Evolutionary conservation across 2,113 vertebrate species (phyloP).

Genomic region (Rhodinocichla rosea): DNA sequence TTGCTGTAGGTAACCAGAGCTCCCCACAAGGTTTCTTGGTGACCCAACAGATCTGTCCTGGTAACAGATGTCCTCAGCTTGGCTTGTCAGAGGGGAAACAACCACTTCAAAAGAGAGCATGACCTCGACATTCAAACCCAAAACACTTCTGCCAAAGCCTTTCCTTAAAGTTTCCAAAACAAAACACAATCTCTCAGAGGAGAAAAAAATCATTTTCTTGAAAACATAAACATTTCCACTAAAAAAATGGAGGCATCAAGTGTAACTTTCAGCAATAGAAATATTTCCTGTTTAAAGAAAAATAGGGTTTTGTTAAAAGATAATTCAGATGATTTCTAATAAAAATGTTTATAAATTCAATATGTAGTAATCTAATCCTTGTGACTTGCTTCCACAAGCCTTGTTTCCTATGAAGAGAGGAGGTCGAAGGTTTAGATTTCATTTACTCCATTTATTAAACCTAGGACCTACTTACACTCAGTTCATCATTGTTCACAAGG

Average conservation of each 20-base stretch:
- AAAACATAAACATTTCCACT: neutral
- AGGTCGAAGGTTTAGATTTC: neutral
- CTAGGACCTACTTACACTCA: neutral
- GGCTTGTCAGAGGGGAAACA: neutral
- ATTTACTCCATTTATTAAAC: neutral
- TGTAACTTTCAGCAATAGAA: neutral
- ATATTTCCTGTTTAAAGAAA: neutral
- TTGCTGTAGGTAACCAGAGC: neutral
- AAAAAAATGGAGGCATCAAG: neutral
- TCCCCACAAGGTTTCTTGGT: neutral
- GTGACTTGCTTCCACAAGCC: too few relatives aligned
- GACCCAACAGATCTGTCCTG: neutral
- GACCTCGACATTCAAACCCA: neutral
- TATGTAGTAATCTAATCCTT: neutral
- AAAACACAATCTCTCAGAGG: neutral
- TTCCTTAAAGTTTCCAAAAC: neutral
- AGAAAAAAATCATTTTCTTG: neutral
- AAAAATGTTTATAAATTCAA: neutral
- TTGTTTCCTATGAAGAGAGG: neutral
- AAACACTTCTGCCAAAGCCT: neutral
- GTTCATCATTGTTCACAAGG: neutral
- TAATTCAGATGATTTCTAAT: neutral
- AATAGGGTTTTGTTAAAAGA: neutral
- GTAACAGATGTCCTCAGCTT: neutral
- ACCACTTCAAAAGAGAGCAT: neutral